A percentile compares a stretch with the other conserved stretches of the same genome.
Evolutionary conservation across 2,113 vertebrate species (phyloP).

Genomic region (Percina caprodes): DNA sequence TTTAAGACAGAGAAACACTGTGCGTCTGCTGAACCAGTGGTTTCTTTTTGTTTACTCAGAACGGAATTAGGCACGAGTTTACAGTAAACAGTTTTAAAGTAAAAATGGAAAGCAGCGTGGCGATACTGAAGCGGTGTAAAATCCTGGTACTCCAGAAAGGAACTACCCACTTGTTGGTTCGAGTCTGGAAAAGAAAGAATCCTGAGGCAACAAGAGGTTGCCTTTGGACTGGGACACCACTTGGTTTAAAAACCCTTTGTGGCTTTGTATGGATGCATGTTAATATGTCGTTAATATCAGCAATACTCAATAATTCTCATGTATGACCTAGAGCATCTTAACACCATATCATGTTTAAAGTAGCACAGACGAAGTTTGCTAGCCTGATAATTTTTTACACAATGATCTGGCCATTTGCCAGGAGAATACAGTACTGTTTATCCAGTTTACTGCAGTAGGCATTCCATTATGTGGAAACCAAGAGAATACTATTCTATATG

Average conservation of each 20-base stretch:
- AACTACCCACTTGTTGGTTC: conserved; percentile 18
- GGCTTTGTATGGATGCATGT: not conserved
- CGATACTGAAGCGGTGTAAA: conserved; percentile 36
- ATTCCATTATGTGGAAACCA: conserved; percentile 31
- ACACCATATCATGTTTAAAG: conserved; percentile 30
- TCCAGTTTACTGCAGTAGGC: conserved; percentile 37
- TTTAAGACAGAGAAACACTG: conserved; percentile 68
- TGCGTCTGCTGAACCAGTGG: conserved; percentile 44
- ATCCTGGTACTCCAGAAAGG: conserved; percentile 29
- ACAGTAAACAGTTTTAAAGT: conserved; percentile 80
- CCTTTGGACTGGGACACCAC: conserved; percentile 43
- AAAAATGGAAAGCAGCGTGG: conserved; percentile 63
- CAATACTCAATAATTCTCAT: conserved; percentile 1
- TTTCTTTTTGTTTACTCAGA: conserved; percentile 63
- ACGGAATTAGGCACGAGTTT: conserved; percentile 88
- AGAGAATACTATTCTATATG: conserved; percentile 32
- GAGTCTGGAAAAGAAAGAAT: conserved; percentile 23
- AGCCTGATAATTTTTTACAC: not conserved
- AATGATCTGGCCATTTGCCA: conserved; percentile 2
- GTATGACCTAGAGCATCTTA: conserved; percentile 33
- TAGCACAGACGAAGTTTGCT: not conserved
- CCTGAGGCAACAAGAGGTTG: conserved; percentile 13
- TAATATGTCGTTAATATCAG: not conserved
- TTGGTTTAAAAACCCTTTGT: conserved; percentile 18
- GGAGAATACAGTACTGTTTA: not conserved